These are phyloP conservation scores for Drosophila melanosoma DNA, from an alignment of 2,888 invertebrate genomes.

Conservation along the genomic window DNA sequence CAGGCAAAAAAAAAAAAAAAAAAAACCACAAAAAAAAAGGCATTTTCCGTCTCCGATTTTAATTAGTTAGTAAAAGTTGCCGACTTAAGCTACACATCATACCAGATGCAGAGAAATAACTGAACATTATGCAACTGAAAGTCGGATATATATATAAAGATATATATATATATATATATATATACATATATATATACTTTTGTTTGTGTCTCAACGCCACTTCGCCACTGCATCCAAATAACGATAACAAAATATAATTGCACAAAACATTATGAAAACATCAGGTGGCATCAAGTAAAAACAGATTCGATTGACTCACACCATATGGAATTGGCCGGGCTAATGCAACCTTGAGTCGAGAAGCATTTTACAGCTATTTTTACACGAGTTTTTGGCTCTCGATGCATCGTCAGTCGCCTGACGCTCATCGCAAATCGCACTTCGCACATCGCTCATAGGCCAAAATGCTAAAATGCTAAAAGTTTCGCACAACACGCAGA, in stretches of 20 bases:
- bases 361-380: conserved; percentile 72
- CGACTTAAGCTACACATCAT: background rate
- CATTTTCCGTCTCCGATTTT: conserved; percentile 27
- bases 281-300: conserved; percentile 7
- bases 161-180: too few species aligned
- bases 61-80: conserved; percentile 38
- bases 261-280: background rate
- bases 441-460: conserved; percentile 34
- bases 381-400: conserved; percentile 52
- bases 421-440: background rate
- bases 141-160: conserved; percentile 21
- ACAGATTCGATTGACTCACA: conserved; percentile 1
- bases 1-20: conserved; percentile 35
- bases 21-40: conserved; percentile 38
- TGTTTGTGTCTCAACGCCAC: background rate
- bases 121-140: conserved; percentile 19
- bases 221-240: conserved; percentile 10
- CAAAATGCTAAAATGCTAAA: conserved; percentile 31
- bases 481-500: conserved; percentile 54
- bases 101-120: conserved; percentile 3
- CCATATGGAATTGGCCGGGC: conserved; percentile 48
- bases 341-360: conserved; percentile 49
- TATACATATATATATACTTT: too few species aligned
- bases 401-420: conserved; percentile 4
- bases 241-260: conserved; percentile 28